Base-by-base conservation (phyloP, 2,113 vertebrate genomes). In the Odobenus rosmarus region DNA sequence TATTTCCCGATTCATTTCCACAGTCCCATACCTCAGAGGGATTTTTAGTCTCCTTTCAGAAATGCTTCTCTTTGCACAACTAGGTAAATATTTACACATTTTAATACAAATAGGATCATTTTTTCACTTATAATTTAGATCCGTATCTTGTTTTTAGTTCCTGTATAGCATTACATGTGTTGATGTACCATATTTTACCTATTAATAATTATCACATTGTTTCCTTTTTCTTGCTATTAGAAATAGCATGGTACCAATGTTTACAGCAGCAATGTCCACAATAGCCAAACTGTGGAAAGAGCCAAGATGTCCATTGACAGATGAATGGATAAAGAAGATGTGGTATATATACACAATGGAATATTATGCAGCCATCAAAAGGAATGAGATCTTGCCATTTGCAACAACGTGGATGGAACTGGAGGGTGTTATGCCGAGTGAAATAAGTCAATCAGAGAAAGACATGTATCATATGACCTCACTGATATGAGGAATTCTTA, bases 71-170 rank as follows among this genome's bases (percentile, higher is more conserved):
- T 46, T 67, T 62, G 24, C 21, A 51, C 46, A 64, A 36, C 18
- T 88, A 83, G 4, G 28, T 31, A 31, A 72, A 33, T 87, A 51
- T 33, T 39, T 67, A 89, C 9, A 39, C 19, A 49, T 87, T 89
- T 92, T 93, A 72, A 82, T 36, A 77, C 13, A 88, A 88, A 51
- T 83, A 53, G 36, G 28, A 86, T 89, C 64, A 89, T 67, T 83
- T 85, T 85, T 79, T 67, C 24, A 86, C 12, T 71, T 95, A 62
- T 86, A 86, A 92, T 82, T 77, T 92, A 53, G 23, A 90, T 51
- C 62, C 85, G 62, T 67, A 55, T 80, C 84, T 96, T 96, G 46
- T 59, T 81, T 92, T 81, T 86, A 88, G 55, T 74, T 23, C 49
- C 46, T 84, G 15, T 36, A 72, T 36, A 42, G 21, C 36, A 83